Evolutionary conservation across 1,140 invertebrate genomes (phyloP), one percentile per base, ranked within the genome.

Genomic region (Drosophila nikananu): DNA sequence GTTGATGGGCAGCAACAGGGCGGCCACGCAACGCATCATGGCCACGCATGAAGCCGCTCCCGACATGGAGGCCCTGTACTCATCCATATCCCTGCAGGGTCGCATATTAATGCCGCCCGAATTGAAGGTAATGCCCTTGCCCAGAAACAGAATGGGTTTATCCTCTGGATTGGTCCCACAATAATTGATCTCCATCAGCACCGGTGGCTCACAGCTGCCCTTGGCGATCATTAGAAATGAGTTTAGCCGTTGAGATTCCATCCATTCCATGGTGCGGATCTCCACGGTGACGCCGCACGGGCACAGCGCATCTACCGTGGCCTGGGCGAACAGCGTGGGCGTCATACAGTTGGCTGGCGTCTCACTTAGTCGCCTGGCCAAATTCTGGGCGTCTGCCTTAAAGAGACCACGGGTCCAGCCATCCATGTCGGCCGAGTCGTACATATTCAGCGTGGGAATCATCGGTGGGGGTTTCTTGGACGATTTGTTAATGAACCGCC

Each of bases 101-200:
- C 98, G 64, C 39, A 90, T 5, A 97, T 98, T 41, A 60, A 98
- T 96, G 74, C 97, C 97, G 67, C 98, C 98, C 8, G 98, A 74
- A 35, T 91, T 97, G 93, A 98, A 98, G 7, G 97, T 98, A 6
- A 98, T 95, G 21, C 98, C 98, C 94, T 98, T 97, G 13, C 96
- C 96, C 13, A 97, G 94, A 17, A 97, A 93, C 7, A 95, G 94
- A 7, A 96, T 91, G 2, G 90, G 90, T 5, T 80, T 90, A 8
- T 95, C 94, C 48, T 94, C 93, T 8, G 95, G 94, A 3, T 49
- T 21, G 13, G 78, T 76, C 59, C 73, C 84, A 49, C 81, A 93
- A 61, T 96, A 96, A 25, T 73, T 92, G 21, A 97, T 93, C 93
- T 98, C 97, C 27, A 98, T 91, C 71, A 98, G 97, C 35, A 96